Base-by-base conservation (phyloP, 2,797 vertebrate genomes). In the Anomalospiza imberbis region DNA sequence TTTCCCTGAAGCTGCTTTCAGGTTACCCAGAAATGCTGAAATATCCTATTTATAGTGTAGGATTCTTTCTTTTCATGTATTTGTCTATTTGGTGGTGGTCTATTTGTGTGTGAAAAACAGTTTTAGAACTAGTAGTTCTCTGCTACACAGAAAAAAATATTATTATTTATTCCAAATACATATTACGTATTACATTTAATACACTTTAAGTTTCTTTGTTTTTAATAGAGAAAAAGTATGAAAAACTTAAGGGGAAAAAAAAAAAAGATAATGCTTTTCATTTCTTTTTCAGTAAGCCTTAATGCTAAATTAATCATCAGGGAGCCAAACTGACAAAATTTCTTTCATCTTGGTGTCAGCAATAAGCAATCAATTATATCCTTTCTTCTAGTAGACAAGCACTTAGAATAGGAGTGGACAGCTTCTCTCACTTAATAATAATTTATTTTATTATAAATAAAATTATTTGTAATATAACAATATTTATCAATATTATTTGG, bases 381-480 rank as follows among this genome's bases (percentile, higher is more conserved):
- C 67, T 96, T 96, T 95, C 88, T 91, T 97, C 78, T 86, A 58
- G 90, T 94, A 96, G 88, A 93, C 89, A 93, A 91, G 54, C 79
- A 85, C 77, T 96, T 93, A 96, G 93, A 97, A 97, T 67, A 96
- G 68, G 92, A 97, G 89, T 86, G 86, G 95, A 96, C 58, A 91
- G 91, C 94, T 93, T 86, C 96, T 97, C 97, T 97, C 86, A 93
- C 95, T 97, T 97, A 76, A 95, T 94, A 96, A 96, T 96, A 93
- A 93, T 96, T 96, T n/a, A n/a, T n/a, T n/a, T n/a, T n/a, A n/a
- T n/a, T n/a, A n/a, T n/a, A n/a, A n/a, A n/a, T n/a, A n/a, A n/a
- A n/a, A n/a, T n/a, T n/a, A n/a, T n/a, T n/a, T n/a, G n/a, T n/a
- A n/a, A n/a, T n/a, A n/a, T n/a, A n/a, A n/a, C n/a, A n/a, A n/a